Conservation (phyloP, 2,797 vertebrate genomes). For the Syngnathus acus region DNA sequence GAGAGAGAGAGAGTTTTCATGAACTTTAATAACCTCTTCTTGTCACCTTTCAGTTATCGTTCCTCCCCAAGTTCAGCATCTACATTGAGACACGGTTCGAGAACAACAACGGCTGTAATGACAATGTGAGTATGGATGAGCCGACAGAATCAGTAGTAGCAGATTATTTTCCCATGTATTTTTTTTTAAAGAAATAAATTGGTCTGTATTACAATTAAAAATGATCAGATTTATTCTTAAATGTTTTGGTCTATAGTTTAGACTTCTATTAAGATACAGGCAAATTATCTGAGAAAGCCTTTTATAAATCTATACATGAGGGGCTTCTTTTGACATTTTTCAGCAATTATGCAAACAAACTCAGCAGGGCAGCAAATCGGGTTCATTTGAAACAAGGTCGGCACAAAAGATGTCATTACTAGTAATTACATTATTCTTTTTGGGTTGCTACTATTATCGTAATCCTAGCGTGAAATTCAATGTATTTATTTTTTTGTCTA, state of each 20-base stretch:
- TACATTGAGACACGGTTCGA: conserved; percentile 77
- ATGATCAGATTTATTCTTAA: too few relatives aligned
- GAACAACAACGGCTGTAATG: conserved; percentile 75
- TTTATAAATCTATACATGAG: background rate
- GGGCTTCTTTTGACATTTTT: background rate
- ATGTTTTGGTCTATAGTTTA: too few relatives aligned
- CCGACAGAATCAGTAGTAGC: background rate
- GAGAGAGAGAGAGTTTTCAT: too few relatives aligned
- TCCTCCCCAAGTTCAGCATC: conserved; percentile 74
- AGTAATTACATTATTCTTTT: background rate
- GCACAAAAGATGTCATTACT: too few relatives aligned
- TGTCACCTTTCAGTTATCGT: conserved; percentile 63
- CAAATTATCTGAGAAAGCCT: too few relatives aligned
- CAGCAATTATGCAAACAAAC: conserved; percentile 25
- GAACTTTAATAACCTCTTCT: background rate
- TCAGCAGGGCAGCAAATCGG: conserved; percentile 23
- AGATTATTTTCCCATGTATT: too few relatives aligned
- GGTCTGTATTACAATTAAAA: too few relatives aligned
- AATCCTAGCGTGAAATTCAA: conserved; percentile 20
- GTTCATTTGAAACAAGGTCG: too few relatives aligned
- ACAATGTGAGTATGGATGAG: conserved; percentile 64
- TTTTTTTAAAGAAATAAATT: too few relatives aligned
- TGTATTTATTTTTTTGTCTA: background rate
- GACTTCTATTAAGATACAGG: too few relatives aligned
- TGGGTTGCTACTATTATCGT: too few relatives aligned